These are phyloP conservation scores for Sylvietta virens DNA, from an alignment of 2,113 vertebrate species.

Conservation along the genomic window DNA sequence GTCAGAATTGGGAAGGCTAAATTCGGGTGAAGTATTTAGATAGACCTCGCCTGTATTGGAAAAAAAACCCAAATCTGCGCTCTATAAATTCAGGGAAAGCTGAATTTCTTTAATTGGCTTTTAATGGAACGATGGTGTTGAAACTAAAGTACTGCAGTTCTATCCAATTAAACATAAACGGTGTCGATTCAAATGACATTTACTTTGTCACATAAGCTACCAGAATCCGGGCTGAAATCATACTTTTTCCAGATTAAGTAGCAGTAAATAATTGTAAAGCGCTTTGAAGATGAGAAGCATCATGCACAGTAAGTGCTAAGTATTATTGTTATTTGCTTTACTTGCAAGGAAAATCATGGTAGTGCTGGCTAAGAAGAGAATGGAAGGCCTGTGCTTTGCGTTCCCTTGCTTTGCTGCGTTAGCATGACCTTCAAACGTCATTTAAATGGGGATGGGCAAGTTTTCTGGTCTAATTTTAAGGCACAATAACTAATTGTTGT, in stretches of 20 bases:
- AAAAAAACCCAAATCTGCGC: neutral
- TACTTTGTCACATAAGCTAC: constrained; percentile 7
- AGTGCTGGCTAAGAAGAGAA: neutral
- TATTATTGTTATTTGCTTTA: neutral
- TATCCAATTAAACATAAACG: constrained; percentile 43
- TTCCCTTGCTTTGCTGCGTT: neutral
- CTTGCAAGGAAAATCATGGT: neutral
- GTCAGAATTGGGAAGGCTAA: neutral
- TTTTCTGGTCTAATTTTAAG: constrained; percentile 32
- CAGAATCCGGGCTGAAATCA: constrained; percentile 25
- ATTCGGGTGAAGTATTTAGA: neutral
- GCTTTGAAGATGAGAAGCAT: neutral
- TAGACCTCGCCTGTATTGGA: neutral
- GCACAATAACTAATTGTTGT: neutral
- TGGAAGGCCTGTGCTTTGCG: neutral
- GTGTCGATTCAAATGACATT: constrained; percentile 28
- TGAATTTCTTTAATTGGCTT: constrained; percentile 43
- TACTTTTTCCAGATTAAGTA: constrained; percentile 16
- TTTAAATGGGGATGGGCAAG: neutral
- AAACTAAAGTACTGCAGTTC: neutral
- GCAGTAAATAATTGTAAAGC: neutral
- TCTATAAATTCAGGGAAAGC: neutral
- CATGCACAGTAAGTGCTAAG: neutral
- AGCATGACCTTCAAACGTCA: neutral
- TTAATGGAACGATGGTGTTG: constrained; percentile 18